Base-by-base conservation (phyloP, 2,797 vertebrate genomes). In the Artibeus jamaicensis region DNA sequence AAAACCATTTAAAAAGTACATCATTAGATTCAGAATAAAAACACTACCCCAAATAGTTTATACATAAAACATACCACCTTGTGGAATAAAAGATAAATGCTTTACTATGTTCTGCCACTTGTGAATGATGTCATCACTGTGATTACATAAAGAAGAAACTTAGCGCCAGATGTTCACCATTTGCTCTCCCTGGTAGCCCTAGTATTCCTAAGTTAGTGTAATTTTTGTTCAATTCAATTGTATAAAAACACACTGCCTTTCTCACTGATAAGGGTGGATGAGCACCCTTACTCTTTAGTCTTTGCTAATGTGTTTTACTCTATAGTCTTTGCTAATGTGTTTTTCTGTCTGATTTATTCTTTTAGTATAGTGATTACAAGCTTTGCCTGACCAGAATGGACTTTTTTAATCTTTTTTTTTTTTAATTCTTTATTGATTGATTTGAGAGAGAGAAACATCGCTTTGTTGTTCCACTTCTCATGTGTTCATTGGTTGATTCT, bases 21-120 rank as follows among this genome's bases (percentile, higher is more conserved):
- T 93, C 92, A 95, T 93, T 90, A 82, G 90, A 96, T 65, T 93
- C 86, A 67, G 89, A 96, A 83, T 73, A 57, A 86, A 95, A 95
- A 91, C 78, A 73, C 29, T 5, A 50, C 12, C 42, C 79, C 32
- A 44, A 86, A 46, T 29, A 92, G 55, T 91, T 89, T 90, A 85
- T 95, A 92, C 79, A 88, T 93, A 92, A 97, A 97, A 93, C 95
- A 96, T 82, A 97, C 89, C 95, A 96, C 91, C 81, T 94, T 91
- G 94, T 96, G 86, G 96, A 94, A 91, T 82, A 85, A 79, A 74
- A 89, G 95, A 95, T 96, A 96, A 96, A 91, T 15, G 89, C 93
- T 93, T 94, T 76, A 37, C 89, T 79, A 18, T 86, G 96, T 93
- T 84, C 91, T 93, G 89, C 89, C 81, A 10, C 79, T 79, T 67